Conservation (phyloP, 2,113 vertebrate species). For the Electrona antarctica region DNA sequence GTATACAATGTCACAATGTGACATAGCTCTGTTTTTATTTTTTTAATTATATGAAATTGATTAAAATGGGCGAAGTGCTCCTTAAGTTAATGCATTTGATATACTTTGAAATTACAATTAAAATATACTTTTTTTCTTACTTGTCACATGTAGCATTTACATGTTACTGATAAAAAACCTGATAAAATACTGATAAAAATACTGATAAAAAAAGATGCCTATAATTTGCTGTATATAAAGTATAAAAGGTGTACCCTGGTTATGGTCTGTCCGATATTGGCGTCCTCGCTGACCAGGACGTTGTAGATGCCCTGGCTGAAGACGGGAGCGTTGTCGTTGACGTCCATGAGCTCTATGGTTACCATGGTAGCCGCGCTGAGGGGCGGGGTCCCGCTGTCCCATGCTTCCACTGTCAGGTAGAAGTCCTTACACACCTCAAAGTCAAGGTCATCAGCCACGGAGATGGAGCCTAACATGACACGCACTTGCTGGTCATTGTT, state of each 20-base stretch:
- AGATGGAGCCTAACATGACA: constrained; percentile 83
- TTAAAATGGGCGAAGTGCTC: no score
- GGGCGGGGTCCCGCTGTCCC: constrained; percentile 90
- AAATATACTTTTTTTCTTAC: no score
- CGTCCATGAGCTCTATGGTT: constrained; percentile 90
- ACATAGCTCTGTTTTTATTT: no score
- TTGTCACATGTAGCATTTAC: no score
- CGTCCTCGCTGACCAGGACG: constrained; percentile 91
- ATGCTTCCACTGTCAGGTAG: constrained; percentile 92
- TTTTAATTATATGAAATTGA: no score
- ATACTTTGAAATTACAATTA: no score
- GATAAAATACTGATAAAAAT: no score
- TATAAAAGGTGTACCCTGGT: constrained; percentile 78
- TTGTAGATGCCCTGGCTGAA: constrained; percentile 93
- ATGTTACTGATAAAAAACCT: no score
- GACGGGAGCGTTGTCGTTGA: constrained; percentile 92
- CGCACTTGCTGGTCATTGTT: neutral
- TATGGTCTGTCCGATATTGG: constrained; percentile 85
- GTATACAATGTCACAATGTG: no score
- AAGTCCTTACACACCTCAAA: constrained; percentile 93
- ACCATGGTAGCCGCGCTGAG: constrained; percentile 89
- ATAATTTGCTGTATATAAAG: neutral
- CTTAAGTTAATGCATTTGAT: no score
- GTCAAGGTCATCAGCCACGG: constrained; percentile 88
- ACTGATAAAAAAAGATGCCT: no score